Evolutionary conservation across 1,140 invertebrate species (phyloP).

Genomic region (Medauroidea extradentata): DNA sequence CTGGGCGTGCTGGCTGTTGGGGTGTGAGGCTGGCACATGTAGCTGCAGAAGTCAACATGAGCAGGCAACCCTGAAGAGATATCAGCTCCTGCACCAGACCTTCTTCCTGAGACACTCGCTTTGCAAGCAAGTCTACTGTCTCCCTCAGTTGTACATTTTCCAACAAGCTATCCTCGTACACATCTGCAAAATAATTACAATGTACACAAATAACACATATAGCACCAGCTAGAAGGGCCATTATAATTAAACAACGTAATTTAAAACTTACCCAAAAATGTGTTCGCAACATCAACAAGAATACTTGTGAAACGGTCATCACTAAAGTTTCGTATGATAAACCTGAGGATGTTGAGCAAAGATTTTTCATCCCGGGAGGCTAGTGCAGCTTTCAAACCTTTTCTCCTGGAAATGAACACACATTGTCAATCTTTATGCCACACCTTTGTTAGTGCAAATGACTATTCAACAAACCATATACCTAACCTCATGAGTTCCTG

Average conservation of each 20-base stretch:
- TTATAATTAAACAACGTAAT: slow-evolving; percentile 14
- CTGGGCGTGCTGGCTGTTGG: background rate
- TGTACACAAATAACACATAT: background rate
- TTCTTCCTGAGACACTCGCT: slow-evolving; percentile 62
- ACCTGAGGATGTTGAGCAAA: slow-evolving; percentile 63
- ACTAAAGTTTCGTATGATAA: slow-evolving; percentile 70
- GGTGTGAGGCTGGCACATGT: background rate
- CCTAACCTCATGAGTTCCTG: slow-evolving; percentile 69
- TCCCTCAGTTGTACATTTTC: slow-evolving; percentile 52
- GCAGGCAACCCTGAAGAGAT: slow-evolving; percentile 62
- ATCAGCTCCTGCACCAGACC: slow-evolving; percentile 55
- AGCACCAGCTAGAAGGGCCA: background rate
- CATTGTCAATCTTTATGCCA: no score
- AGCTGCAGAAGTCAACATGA: slow-evolving; percentile 54
- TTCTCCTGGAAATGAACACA: slow-evolving; percentile 46
- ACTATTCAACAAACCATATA: no score
- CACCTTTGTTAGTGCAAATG: no score
- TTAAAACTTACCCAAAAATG: slow-evolving; percentile 57
- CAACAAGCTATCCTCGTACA: slow-evolving; percentile 59
- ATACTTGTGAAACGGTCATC: slow-evolving; percentile 67
- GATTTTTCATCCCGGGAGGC: slow-evolving; percentile 61
- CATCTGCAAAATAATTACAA: slow-evolving; percentile 41
- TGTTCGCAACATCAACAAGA: slow-evolving; percentile 66
- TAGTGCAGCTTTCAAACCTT: slow-evolving; percentile 67
- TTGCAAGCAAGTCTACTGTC: slow-evolving; percentile 54